Base-by-base conservation (phyloP, 2,888 invertebrate species). In the Lissonota sp. region DNA sequence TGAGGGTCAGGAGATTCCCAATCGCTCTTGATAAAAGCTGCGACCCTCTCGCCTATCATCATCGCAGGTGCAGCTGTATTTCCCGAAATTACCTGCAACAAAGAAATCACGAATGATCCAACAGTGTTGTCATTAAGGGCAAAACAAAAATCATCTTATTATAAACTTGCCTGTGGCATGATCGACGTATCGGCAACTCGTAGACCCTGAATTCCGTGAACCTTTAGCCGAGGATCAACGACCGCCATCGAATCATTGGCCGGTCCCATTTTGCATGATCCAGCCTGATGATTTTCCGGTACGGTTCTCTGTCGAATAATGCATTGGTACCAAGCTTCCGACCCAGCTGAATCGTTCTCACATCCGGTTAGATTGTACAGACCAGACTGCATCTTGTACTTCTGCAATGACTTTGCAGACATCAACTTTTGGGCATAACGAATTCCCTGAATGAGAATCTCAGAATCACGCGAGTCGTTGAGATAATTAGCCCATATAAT, bases 261-360 rank as follows among this genome's bases (percentile, higher is more conserved):
- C 0, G 96, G 95, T 0, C 97, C 97, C 96, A 97, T 97, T 94
- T 96, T 97, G 90, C 96, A 96, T 0, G 97, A 96, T 6, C 97
- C 97, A 0, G 95, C 96, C 91, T 97, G 97, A 91, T 97, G 97
- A 91, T 97, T 97, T 92, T 97, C 97, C 0, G 97, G 96, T 0
- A 96, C 96, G 0, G 97, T 97, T 72, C 95, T 94, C 76, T 95
- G 94, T 79, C 93, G 93, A 0, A 96, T 94, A 0, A 96, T 95
- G 88, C 97, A 97, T 26, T 93, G 94, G 95, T 97, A 96, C 92
- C 95, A 97, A n/a, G 95, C 95, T 84, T 96, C 95, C 0, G 94
- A 93, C 6, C 94, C 94, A 70, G 93, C 94, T n/a, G 83, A 71
- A 71, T 84, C 87, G 51, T 79, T 78, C 4, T 89, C 84, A 58